Percentiles rank a stretch among this genome's conserved stretches.
Conservation (phyloP, 35 echinoderm and acorn worm species). For the Diadema setosum region DNA sequence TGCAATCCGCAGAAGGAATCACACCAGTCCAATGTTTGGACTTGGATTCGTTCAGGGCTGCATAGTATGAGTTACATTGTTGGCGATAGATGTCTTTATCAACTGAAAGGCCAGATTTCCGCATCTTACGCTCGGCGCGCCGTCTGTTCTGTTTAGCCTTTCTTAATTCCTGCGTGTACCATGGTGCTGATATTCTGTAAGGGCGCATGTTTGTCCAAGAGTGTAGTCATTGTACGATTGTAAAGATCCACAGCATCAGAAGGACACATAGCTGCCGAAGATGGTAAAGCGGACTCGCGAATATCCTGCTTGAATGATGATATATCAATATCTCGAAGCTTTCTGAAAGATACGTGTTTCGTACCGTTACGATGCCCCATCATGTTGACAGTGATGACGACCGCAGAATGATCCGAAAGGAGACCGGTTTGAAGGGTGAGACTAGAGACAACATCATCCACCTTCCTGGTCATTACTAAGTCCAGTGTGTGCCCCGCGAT, state of each 20-base stretch:
- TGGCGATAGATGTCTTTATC: slow-evolving; percentile 17
- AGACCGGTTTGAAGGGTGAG: not conserved
- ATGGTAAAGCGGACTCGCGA: not conserved
- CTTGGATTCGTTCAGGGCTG: not conserved
- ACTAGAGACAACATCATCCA: not conserved
- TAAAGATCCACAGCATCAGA: slow-evolving; percentile 18
- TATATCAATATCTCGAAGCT: not conserved
- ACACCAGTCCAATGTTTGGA: not conserved
- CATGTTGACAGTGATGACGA: slow-evolving; percentile 3
- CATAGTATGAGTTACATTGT: slow-evolving; percentile 29
- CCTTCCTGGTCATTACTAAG: slow-evolving; percentile 28
- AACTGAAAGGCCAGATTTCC: slow-evolving; percentile 28
- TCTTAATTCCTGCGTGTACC: slow-evolving; percentile 19
- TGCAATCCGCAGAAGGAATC: slow-evolving; percentile 1
- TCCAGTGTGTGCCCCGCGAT: slow-evolving; percentile 13
- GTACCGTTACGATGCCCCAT: not conserved
- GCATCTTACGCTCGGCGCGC: not conserved
- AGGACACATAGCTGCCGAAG: not conserved
- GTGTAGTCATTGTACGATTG: not conserved
- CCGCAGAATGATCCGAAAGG: slow-evolving; percentile 27
- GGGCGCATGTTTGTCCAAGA: slow-evolving; percentile 29
- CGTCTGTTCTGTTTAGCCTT: slow-evolving; percentile 31
- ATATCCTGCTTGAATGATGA: not conserved
- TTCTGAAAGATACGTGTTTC: not conserved
- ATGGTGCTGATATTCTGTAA: not conserved